Conservation (phyloP, 2,113 vertebrate species). For the Apeltes quadracus region DNA sequence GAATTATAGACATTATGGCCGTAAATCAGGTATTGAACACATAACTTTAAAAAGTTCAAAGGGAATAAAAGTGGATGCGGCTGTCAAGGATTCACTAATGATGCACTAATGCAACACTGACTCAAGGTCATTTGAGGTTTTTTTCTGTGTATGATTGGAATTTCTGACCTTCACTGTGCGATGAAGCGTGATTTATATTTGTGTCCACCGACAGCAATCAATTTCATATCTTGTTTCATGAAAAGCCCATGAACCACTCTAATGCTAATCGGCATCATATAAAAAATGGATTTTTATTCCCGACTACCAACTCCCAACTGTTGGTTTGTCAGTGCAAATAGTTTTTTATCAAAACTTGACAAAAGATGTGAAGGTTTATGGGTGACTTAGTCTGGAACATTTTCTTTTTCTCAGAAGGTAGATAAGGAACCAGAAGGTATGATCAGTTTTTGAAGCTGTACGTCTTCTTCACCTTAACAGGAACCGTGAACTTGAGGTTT, state of each 20-base stretch:
- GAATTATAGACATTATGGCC: neutral
- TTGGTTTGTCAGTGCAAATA: conserved; percentile 37
- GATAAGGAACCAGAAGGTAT: neutral
- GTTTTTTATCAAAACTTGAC: conserved; percentile 37
- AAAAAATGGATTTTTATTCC: conserved; percentile 24
- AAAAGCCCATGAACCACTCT: conserved; percentile 20
- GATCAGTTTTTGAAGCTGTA: neutral
- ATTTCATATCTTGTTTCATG: conserved; percentile 26
- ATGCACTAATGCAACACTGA: neutral
- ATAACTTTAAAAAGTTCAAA: conserved; percentile 2
- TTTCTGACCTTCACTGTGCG: neutral
- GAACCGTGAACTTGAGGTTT: conserved; percentile 6
- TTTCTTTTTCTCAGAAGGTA: conserved; percentile 15
- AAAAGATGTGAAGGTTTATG: conserved; percentile 26
- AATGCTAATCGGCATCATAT: conserved; percentile 39
- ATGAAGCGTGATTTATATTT: neutral
- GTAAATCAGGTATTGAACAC: conserved; percentile 1
- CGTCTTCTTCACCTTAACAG: conserved; percentile 1
- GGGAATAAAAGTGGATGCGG: neutral
- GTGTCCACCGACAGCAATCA: neutral
- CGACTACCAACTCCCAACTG: conserved; percentile 18
- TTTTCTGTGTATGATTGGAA: conserved; percentile 4
- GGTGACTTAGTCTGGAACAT: neutral
- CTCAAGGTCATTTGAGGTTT: conserved; percentile 2
- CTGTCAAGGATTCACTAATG: neutral